Base-by-base conservation (phyloP, 2,797 vertebrate genomes). In the Pelodytes ibericus region DNA sequence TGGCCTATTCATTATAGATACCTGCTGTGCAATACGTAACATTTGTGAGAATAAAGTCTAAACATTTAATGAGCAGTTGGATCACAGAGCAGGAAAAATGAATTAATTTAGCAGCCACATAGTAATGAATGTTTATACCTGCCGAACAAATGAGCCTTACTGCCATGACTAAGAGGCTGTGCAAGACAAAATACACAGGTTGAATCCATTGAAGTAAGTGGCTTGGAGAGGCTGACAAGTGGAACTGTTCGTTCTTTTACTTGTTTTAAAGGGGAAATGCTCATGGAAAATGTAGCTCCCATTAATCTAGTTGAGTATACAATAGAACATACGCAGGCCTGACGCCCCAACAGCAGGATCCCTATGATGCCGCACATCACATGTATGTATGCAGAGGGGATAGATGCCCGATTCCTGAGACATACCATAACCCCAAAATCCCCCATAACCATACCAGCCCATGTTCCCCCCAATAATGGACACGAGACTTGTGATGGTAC, bases 51-150 rank as follows among this genome's bases (percentile, higher is more conserved):
- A 66, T 66, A 49, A n/a, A 47, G 63, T 66, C 63, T 66, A 41
- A 66, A 66, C 39, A 49, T 66, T 49, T 66, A 66, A 66, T 66
- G 39, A 66, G 41, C 63, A 30, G 39, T 66, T 66, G 63, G 41
- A 47, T 66, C 63, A 47, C 63, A 25, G 41, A 44, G 10, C 25
- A 66, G 41, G 25, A 47, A 47, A n/a, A 49, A 66, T 66, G 36
- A 49, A 66, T 47, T n/a, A 25, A 39, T 47, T 41, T 24, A 41
- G 39, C 62, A 64, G 62, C 22, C 62, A 64, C 33, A 44, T 27
- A 29, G 63, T 66, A 66, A 66, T 66, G 26, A 47, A 47, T 49
- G 62, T 65, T 65, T 36, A 16, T 66, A 66, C 41, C 63, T 66
- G 39, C 41, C 30, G 25, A 26, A 66, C 41, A 66, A 66, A 66